Percentiles rank a stretch among this genome's conserved stretches.
phyloP scores from a whole-genome alignment of 1,140 invertebrate genomes.

The Danaus plexippus region DNA sequence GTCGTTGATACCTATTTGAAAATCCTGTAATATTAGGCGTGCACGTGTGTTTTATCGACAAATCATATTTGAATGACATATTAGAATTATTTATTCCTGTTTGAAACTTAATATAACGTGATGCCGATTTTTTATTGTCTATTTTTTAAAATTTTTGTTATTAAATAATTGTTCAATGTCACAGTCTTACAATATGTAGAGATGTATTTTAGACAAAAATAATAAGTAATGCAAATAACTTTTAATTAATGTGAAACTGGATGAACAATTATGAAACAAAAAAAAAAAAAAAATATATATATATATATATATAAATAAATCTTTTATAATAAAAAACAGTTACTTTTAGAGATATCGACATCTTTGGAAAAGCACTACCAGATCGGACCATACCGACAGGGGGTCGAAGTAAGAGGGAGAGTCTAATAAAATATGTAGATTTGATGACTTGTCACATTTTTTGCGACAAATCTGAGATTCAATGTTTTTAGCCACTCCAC shows the following conservation, averaged over 20 bases:
- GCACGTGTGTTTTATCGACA: constrained; percentile 15
- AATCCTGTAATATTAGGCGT: constrained; percentile 58
- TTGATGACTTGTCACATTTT: constrained; percentile 72
- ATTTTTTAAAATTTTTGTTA: neutral
- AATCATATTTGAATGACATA: constrained; percentile 6
- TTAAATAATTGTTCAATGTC: neutral
- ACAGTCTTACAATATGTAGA: too few species aligned
- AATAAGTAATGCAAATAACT: too few species aligned
- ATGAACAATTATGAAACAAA: too few species aligned
- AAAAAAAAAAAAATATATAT: too few species aligned
- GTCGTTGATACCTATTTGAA: constrained; percentile 63
- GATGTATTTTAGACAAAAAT: too few species aligned
- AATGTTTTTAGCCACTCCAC: constrained; percentile 57
- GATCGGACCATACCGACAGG: constrained; percentile 42
- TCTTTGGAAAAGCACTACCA: constrained; percentile 25
- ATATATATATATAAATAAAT: too few species aligned
- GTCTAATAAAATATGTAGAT: constrained; percentile 71
- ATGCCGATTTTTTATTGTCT: neutral
- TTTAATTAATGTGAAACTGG: too few species aligned
- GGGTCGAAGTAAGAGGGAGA: constrained; percentile 57
- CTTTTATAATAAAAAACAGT: too few species aligned
- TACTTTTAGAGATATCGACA: constrained; percentile 20
- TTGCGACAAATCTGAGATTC: constrained; percentile 66
- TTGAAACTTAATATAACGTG: neutral
- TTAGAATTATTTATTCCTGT: constrained; percentile 1